These are phyloP conservation scores for Timema podura DNA, from an alignment of 2,888 invertebrate species.

Conservation along the genomic window DNA sequence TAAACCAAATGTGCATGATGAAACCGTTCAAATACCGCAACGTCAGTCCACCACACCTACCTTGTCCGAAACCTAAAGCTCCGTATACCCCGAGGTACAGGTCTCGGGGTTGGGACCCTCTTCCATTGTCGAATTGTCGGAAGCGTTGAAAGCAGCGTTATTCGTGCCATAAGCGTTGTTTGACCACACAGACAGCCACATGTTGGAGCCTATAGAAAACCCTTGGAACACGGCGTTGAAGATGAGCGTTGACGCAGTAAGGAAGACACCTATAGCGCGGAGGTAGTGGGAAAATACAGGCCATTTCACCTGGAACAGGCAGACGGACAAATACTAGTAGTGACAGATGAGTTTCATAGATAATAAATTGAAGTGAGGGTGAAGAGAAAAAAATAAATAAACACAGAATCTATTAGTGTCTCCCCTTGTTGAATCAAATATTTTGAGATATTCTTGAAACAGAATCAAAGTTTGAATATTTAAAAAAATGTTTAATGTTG, in stretches of 20 bases:
- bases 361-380: too few relatives aligned
- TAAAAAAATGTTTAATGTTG: too few relatives aligned
- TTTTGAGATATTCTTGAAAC: too few relatives aligned
- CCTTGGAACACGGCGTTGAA: slow-evolving; percentile 79
- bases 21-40: too few relatives aligned
- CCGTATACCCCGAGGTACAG: slow-evolving; percentile 88
- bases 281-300: slow-evolving; percentile 86
- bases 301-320: slow-evolving; percentile 67
- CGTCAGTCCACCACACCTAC: too few relatives aligned
- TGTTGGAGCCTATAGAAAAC: slow-evolving; percentile 81
- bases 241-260: slow-evolving; percentile 67
- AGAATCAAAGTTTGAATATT: too few relatives aligned
- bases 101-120: slow-evolving; percentile 60
- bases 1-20: too few relatives aligned
- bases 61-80: slow-evolving; percentile 82
- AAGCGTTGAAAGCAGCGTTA: slow-evolving; percentile 37
- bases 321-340: too few relatives aligned
- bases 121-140: slow-evolving; percentile 54
- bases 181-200: slow-evolving; percentile 84
- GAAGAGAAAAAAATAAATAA: too few relatives aligned
- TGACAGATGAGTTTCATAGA: too few relatives aligned
- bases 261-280: slow-evolving; percentile 73
- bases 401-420: too few relatives aligned
- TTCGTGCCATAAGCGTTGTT: slow-evolving; percentile 54
- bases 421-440: too few relatives aligned